Evolutionary conservation across 2,113 vertebrate genomes (phyloP).

Genomic region (Phalacrocorax brasilianus): DNA sequence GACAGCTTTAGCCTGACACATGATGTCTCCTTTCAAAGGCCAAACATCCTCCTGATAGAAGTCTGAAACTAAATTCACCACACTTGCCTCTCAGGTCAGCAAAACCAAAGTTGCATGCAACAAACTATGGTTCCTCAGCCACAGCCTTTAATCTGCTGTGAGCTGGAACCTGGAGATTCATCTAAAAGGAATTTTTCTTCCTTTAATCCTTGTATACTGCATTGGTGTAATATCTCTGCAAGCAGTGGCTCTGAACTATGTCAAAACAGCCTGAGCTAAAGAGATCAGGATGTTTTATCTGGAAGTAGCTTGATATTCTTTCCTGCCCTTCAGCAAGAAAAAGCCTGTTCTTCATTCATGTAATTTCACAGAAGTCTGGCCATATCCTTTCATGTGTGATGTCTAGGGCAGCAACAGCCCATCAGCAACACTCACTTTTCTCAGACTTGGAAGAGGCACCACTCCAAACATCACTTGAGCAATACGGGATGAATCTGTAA

Average conservation of each 20-base stretch:
- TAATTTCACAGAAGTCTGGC: conserved; percentile 55
- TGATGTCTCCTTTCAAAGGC: background rate
- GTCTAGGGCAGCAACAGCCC: conserved; percentile 50
- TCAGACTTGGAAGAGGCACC: conserved; percentile 89
- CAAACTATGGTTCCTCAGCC: background rate
- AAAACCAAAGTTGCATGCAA: background rate
- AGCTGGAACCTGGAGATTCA: background rate
- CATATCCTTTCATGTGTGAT: conserved; percentile 40
- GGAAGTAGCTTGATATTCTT: conserved; percentile 60
- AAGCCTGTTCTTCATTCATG: conserved; percentile 19
- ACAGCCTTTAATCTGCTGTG: background rate
- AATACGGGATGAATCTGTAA: conserved; percentile 95
- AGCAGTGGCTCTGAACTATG: conserved; percentile 48
- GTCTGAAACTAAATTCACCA: background rate
- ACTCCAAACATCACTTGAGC: conserved; percentile 98
- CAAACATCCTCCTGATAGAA: background rate
- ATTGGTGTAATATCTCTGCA: conserved; percentile 17
- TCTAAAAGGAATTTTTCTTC: conserved; percentile 3
- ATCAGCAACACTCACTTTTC: conserved; percentile 84
- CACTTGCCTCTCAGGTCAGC: background rate
- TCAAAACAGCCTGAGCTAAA: conserved; percentile 50
- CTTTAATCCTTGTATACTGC: conserved; percentile 3
- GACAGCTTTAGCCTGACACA: background rate
- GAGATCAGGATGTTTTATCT: conserved; percentile 66
- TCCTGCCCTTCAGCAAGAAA: conserved; percentile 61